Evolutionary conservation across 2,113 vertebrate species (phyloP), one percentile per base, ranked within the genome.

Genomic region (Choloepus hoffmanni): DNA sequence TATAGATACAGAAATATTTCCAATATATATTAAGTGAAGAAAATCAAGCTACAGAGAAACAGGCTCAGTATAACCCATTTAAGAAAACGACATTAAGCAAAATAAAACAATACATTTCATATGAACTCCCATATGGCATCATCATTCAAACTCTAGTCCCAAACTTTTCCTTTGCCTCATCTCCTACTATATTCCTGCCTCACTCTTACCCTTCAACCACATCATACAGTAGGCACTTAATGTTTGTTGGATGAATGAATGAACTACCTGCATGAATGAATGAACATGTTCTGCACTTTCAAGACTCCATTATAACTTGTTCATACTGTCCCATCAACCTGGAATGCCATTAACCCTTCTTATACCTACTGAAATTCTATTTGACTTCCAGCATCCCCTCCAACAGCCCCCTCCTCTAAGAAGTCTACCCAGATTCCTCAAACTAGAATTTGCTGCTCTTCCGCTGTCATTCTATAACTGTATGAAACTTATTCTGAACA

Each of bases 31-130:
- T 58, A 58, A 89, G 40, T 68, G 53, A 70, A 55, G 77, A 89
- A 85, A 85, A 70, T 73, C 36, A 92, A 96, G 30, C 13, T 58
- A 62, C 60, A 90, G 63, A 93, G 77, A 93, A 90, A 67, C 26
- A 73, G 50, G 7, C 18, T 83, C 55, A 30, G 24, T 48, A n/a
- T 72, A 82, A 53, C 5, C 4, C 12, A 65, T 73, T 84, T 89
- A 70, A 82, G 40, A 55, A 97, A 92, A 92, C 30, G 30, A 77
- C 1, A 24, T 77, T 62, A 92, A 91, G 72, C 19, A 89, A 91
- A 50, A 89, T 58, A 72, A 90, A 95, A 50, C 21, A 43, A 79
- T 30, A 53, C 9, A 53, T 73, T 95, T 94, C n/a, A 63, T 11
- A 70, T 87, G 11, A 78, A 92, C 14, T 89, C 48, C 2, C 28